These are phyloP conservation scores for Leptoteleia sp. DNA, from an alignment of 1,140 invertebrate species.

Conservation along the genomic window DNA sequence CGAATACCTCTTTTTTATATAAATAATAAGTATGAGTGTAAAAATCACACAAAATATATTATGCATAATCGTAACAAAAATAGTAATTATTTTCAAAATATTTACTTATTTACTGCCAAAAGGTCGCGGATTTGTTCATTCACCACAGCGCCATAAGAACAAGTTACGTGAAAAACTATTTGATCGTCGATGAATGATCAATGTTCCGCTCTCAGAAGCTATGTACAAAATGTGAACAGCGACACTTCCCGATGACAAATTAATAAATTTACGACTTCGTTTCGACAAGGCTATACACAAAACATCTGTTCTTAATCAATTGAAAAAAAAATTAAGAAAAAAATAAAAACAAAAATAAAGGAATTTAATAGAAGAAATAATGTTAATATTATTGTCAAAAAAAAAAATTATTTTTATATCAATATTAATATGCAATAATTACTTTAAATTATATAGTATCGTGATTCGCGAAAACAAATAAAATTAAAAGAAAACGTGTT, in stretches of 20 bases:
- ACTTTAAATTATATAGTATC: neutral
- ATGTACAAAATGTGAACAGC: constrained; percentile 55
- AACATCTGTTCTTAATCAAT: too few relatives aligned
- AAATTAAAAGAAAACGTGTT: constrained; percentile 22
- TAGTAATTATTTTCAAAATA: neutral
- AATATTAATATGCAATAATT: constrained; percentile 1
- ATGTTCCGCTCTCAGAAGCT: constrained; percentile 32
- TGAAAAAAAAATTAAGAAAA: neutral
- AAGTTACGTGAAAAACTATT: constrained; percentile 33
- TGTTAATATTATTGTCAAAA: constrained; percentile 14
- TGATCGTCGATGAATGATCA: constrained; percentile 45
- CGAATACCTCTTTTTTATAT: neutral
- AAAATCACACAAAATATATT: constrained; percentile 5
- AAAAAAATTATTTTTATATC: neutral
- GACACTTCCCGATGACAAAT: constrained; percentile 28
- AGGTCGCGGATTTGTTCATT: constrained; percentile 33
- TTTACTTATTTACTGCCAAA: constrained; percentile 37
- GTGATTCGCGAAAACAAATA: constrained; percentile 3
- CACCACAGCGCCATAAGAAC: constrained; percentile 33
- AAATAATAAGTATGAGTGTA: neutral
- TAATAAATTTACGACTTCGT: constrained; percentile 7
- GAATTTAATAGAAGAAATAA: neutral
- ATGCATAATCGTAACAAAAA: constrained; percentile 10
- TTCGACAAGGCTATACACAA: constrained; percentile 4
- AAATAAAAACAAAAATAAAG: neutral